These are phyloP conservation scores for Oreochromis tanganicae DNA, from an alignment of 2,113 vertebrate species.

Conservation along the genomic window DNA sequence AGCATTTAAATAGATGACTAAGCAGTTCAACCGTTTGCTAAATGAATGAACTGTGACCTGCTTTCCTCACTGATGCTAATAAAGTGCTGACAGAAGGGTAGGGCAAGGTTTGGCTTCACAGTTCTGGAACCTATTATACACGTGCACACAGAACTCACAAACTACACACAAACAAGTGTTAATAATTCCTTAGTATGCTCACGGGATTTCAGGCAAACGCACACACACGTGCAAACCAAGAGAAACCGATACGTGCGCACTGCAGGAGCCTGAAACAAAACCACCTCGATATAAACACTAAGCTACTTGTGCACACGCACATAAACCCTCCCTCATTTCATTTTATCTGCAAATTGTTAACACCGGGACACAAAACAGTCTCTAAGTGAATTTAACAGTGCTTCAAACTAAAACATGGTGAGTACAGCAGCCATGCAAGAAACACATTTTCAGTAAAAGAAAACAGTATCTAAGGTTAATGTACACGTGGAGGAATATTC, in stretches of 20 bases:
- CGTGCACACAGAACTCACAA: not conserved
- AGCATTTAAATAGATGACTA: not conserved
- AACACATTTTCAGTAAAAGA: not conserved
- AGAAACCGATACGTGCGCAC: not conserved
- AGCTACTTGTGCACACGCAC: not conserved
- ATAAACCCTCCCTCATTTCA: not conserved
- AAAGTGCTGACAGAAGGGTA: not conserved
- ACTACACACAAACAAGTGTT: not conserved
- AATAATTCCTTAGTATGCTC: not conserved
- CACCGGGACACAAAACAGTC: not conserved
- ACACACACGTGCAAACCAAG: not conserved
- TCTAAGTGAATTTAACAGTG: not conserved
- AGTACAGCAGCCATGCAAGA: not conserved
- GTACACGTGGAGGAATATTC: not conserved
- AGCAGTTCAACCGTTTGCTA: not conserved
- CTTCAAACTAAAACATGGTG: not conserved
- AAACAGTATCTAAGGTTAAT: not conserved
- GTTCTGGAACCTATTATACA: not conserved
- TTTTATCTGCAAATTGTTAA: not conserved
- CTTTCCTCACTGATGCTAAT: not conserved
- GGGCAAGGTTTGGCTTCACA: not conserved
- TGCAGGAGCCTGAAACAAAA: not conserved
- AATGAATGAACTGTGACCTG: not conserved
- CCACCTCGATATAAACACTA: not conserved
- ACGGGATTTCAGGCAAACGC: not conserved